A percentile compares a stretch with the other conserved stretches of the same genome.
phyloP scores from a whole-genome alignment of 2,113 vertebrate genomes.

The Pontoporia blainvillei region DNA sequence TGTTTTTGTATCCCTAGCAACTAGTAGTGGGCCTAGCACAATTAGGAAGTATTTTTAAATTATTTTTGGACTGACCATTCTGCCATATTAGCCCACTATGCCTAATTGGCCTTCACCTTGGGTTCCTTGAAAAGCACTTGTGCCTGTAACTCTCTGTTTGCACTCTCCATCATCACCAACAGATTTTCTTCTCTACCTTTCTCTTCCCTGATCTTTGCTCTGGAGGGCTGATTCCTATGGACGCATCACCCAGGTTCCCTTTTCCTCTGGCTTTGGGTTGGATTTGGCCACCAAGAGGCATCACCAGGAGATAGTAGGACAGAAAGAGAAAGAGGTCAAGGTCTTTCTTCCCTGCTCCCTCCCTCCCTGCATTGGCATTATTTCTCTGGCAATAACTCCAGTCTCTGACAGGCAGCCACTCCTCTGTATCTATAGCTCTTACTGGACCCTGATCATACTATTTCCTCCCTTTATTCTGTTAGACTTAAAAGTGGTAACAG shows the following conservation, averaged over 20 bases:
- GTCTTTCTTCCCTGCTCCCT: neutral
- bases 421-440: neutral
- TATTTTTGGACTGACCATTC: neutral
- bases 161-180: rapidly evolving
- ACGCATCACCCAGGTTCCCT: neutral
- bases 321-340: neutral
- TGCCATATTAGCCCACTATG: neutral
- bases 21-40: neutral
- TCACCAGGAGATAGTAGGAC: neutral
- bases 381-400: neutral
- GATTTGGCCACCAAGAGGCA: neutral
- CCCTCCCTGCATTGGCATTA: neutral
- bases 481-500: neutral
- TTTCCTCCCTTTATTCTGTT: neutral
- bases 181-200: neutral
- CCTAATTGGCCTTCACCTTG: neutral
- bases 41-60: neutral
- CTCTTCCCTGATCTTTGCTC: neutral
- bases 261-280: neutral
- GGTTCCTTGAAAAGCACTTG: neutral
- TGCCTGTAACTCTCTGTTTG: neutral
- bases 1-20: neutral
- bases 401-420: neutral
- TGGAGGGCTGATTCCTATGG: neutral
- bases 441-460: neutral